Conservation (phyloP, 2,113 vertebrate genomes). For the Notechis scutatus region DNA sequence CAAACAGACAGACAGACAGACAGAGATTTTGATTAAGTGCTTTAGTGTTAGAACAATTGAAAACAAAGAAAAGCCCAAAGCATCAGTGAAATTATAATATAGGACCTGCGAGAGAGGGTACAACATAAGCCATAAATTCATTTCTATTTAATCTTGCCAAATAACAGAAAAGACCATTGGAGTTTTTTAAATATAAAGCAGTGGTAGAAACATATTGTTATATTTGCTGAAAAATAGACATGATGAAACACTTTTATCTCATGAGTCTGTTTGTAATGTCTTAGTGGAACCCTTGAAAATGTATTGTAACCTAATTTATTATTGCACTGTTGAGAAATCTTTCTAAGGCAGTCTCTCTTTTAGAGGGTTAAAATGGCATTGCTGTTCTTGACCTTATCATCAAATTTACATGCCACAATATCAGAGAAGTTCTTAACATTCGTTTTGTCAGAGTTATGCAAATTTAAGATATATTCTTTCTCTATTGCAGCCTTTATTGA, state of each 20-base stretch:
- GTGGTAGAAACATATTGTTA: not conserved
- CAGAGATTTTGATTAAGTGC: not conserved
- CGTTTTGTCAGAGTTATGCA: constrained; percentile 13
- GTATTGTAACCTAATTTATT: constrained; percentile 31
- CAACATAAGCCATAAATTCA: not conserved
- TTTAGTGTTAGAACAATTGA: not conserved
- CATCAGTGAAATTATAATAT: not conserved
- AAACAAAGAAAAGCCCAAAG: not conserved
- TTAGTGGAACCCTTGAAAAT: not conserved
- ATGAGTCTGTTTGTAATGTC: constrained; percentile 16
- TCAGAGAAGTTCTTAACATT: constrained; percentile 26
- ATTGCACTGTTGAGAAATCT: constrained; percentile 22
- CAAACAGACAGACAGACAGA: not conserved
- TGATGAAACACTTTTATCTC: constrained; percentile 15
- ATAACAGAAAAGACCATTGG: not conserved
- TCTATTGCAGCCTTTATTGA: not conserved
- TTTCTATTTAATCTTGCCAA: constrained; percentile 1
- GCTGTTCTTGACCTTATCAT: constrained; percentile 31
- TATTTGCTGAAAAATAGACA: constrained; percentile 12
- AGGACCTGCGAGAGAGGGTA: not conserved
- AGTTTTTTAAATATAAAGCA: constrained; percentile 10
- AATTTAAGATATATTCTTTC: not conserved
- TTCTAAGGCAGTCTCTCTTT: constrained; percentile 13
- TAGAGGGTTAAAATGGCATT: constrained; percentile 21
- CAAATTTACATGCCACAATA: constrained; percentile 3